phyloP scores from a whole-genome alignment of 53 echinoderm and acorn worm genomes.

The Echinometra lucunter region DNA sequence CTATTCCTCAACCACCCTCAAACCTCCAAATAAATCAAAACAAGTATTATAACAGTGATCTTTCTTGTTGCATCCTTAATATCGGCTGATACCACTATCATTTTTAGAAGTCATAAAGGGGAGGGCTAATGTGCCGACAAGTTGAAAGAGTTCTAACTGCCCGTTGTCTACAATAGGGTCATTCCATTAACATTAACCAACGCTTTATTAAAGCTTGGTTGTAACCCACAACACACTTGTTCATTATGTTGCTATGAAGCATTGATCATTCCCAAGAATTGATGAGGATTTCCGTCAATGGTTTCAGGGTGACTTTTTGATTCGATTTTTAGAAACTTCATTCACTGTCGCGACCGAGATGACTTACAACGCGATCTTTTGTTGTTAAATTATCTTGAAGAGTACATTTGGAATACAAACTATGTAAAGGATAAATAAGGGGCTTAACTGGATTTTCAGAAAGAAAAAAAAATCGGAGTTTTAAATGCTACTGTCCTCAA shows the following conservation, averaged over 20 bases:
- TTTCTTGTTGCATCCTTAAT: neutral
- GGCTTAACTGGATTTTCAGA: neutral
- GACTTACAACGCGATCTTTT: neutral
- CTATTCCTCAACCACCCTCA: too few species aligned
- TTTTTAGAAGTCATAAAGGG: too few species aligned
- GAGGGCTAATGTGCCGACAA: too few species aligned
- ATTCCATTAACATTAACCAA: too few species aligned
- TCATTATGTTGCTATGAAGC: neutral
- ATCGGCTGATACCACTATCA: neutral
- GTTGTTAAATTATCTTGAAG: neutral
- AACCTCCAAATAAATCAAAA: too few species aligned
- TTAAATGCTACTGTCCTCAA: neutral
- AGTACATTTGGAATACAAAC: neutral
- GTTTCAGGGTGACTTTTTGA: too few species aligned
- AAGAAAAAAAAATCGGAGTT: neutral
- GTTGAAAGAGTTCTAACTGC: too few species aligned
- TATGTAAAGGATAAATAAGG: neutral
- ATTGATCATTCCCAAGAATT: neutral
- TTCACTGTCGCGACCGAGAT: neutral
- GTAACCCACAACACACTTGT: too few species aligned
- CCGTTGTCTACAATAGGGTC: too few species aligned
- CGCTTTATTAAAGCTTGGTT: too few species aligned
- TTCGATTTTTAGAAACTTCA: neutral
- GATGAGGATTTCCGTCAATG: neutral
- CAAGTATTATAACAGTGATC: too few species aligned